Base-by-base conservation (phyloP, 2,113 vertebrate species). In the Corynorhinus townsendii region DNA sequence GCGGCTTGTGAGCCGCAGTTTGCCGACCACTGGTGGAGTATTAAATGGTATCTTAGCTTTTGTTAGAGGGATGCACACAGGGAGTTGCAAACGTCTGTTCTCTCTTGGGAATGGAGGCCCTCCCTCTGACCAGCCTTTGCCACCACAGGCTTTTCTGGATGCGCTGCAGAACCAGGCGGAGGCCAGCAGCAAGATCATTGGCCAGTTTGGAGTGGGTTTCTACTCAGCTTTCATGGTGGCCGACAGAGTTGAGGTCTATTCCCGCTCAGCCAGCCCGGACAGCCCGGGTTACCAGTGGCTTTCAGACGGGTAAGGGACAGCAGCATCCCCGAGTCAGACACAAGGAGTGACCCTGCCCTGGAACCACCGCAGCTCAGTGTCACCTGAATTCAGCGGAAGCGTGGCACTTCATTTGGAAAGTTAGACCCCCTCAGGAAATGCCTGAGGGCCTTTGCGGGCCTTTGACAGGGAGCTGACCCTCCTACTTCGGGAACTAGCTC, bases 221-320 rank as follows among this genome's bases (percentile, higher is more conserved):
- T 99, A 99, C 97, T 99, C 99, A 0, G 98, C 99, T n/a, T 99
- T 99, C 98, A 99, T 99, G 99, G 99, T 99, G 93, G 99, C 99
- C 0, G 98, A 99, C 96, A 97, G 93, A 7, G 99, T 99, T 40
- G 99, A 99, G 1, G 99, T 99, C 62, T 99, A 98, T 97, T 99
- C 99, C 1, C 98, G 98, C 95, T 98, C 98, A 0, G 98, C 98
- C 3, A 98, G 98, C 73, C 97, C 98, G 0, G 98, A 91, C 15
- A 98, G 98, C 83, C 98, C 98, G 0, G 99, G 99, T 38, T 99
- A 98, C 98, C 99, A 99, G 98, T 99, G 99, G 99, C 98, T 98
- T 40, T 99, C 99, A 0, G 99, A 99, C 1, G 99, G 99, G 99
- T 94, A 15, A 40, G 83, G 86, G 73, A 24, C 20, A 19, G 3